A percentile compares a stretch with the other conserved stretches of the same genome.
These are phyloP conservation scores for Centrocercus urophasianus DNA, from an alignment of 2,113 vertebrate species.

Conservation along the genomic window DNA sequence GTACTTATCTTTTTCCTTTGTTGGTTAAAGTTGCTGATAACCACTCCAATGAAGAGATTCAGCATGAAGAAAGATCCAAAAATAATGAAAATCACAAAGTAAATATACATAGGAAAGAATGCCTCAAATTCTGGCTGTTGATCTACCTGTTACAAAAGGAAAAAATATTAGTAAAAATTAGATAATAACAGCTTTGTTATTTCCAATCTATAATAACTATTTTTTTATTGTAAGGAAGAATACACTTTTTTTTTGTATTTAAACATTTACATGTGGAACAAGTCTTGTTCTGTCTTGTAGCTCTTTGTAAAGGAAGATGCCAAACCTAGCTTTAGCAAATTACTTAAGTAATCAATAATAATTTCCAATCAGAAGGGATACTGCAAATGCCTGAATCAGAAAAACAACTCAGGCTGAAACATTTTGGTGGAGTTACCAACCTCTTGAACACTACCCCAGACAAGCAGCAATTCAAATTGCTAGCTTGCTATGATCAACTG, in stretches of 20 bases:
- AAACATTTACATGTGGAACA: neutral
- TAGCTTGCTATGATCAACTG: neutral
- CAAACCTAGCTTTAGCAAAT: neutral
- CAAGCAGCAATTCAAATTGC: neutral
- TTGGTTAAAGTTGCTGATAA: slow-evolving; percentile 98
- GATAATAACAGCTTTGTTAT: neutral
- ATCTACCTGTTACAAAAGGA: slow-evolving; percentile 69
- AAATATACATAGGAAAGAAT: slow-evolving; percentile 85
- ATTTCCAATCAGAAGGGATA: neutral
- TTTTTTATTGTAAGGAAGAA: neutral
- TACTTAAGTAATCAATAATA: neutral
- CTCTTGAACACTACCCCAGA: neutral
- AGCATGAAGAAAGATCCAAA: slow-evolving; percentile 98
- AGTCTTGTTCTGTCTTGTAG: neutral
- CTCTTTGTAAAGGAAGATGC: neutral
- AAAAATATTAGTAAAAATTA: neutral
- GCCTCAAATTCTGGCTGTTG: slow-evolving; percentile 85
- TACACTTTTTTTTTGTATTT: neutral
- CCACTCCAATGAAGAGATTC: slow-evolving; percentile 97
- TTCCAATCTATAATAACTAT: neutral
- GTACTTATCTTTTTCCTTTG: slow-evolving; percentile 99
- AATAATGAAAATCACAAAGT: slow-evolving; percentile 96
- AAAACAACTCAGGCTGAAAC: neutral
- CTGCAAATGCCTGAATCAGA: neutral
- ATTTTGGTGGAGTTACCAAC: neutral